Conservation (phyloP, 2,888 invertebrate species). For the Xanthia icteritia region DNA sequence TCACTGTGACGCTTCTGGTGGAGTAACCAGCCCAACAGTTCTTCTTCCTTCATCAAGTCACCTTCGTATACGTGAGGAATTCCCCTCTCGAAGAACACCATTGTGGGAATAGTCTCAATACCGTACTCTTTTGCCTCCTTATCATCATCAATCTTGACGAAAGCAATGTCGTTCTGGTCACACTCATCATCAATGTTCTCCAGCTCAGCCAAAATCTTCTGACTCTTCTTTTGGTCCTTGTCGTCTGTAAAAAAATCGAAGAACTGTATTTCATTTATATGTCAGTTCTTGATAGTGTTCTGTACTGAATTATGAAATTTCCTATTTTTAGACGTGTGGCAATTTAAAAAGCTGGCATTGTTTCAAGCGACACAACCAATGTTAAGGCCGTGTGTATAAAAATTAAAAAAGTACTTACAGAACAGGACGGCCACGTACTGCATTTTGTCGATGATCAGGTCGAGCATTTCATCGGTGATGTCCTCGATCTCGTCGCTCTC, state of each 20-base stretch:
- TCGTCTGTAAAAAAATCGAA: constrained; percentile 92
- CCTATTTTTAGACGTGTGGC: constrained; percentile 68
- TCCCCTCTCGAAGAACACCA: constrained; percentile 94
- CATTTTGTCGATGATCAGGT: constrained; percentile 96
- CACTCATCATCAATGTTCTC: constrained; percentile 98
- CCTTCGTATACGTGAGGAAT: constrained; percentile 95
- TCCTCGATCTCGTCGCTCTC: constrained; percentile 98
- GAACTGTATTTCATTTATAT: constrained; percentile 89
- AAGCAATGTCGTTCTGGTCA: constrained; percentile 97
- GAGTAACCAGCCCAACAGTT: constrained; percentile 96
- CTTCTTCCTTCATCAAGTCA: constrained; percentile 97
- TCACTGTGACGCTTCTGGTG: constrained; percentile 97
- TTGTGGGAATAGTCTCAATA: constrained; percentile 95
- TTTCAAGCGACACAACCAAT: constrained; percentile 75
- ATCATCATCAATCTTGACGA: constrained; percentile 97
- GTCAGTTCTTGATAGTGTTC: constrained; percentile 84
- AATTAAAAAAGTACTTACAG: constrained; percentile 92
- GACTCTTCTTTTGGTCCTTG: constrained; percentile 97
- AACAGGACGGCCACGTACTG: constrained; percentile 97
- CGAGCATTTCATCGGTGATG: constrained; percentile 98
- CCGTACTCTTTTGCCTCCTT: constrained; percentile 97
- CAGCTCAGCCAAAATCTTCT: constrained; percentile 95
- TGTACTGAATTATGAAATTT: constrained; percentile 68
- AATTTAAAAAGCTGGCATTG: constrained; percentile 78
- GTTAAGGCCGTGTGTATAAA: constrained; percentile 67